Conservation (phyloP, 1,140 invertebrate genomes). For the Asobara japonica region DNA sequence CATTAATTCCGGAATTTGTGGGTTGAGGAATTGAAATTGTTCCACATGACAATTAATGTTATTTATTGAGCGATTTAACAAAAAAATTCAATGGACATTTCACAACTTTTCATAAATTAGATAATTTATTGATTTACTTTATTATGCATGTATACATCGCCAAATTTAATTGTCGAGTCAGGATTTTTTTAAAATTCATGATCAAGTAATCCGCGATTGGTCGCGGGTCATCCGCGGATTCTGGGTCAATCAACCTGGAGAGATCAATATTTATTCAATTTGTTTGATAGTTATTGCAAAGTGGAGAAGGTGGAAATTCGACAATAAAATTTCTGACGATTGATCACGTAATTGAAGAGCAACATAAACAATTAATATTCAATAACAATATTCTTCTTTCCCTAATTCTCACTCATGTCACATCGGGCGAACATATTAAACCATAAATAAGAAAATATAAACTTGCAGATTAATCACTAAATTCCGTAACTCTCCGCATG, state of each 20-base stretch:
- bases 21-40: neutral
- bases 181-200: neutral
- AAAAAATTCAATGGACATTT: neutral
- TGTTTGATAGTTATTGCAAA: too few species aligned
- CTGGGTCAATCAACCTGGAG: too few species aligned
- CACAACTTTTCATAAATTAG: neutral
- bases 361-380: too few species aligned
- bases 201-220: too few species aligned
- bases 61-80: conserved; percentile 5
- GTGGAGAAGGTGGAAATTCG: too few species aligned
- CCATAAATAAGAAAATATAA: neutral
- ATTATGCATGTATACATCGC: neutral
- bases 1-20: neutral
- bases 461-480: neutral
- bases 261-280: neutral
- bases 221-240: too few species aligned
- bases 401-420: neutral
- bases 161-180: neutral
- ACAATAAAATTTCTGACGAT: too few species aligned
- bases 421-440: neutral
- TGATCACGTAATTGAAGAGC: too few species aligned
- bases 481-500: conserved; percentile 17
- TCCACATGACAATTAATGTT: neutral
- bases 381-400: neutral
- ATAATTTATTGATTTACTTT: neutral